Conservation (phyloP, 2,797 vertebrate genomes). For the Heliangelus exortis region DNA sequence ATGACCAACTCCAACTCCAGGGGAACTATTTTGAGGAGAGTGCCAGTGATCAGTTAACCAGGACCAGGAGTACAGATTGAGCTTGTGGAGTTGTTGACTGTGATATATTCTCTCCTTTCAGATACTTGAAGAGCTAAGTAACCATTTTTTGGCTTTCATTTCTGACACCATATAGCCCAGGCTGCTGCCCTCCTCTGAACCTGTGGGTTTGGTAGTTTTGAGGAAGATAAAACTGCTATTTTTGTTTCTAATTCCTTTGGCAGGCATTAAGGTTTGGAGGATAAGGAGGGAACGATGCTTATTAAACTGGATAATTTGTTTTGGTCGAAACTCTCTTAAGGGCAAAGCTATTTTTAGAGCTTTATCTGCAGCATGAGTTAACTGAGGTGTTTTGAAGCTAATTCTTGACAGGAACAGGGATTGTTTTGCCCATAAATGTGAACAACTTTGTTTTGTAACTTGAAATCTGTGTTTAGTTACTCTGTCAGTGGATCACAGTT, state of each 20-base stretch:
- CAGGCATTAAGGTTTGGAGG: neutral
- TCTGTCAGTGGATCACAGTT: neutral
- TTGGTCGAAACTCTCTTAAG: conserved; percentile 30
- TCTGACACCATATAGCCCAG: neutral
- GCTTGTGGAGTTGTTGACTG: neutral
- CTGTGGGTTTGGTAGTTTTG: neutral
- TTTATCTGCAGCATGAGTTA: conserved; percentile 22
- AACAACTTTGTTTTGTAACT: conserved; percentile 14
- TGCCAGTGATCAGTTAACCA: neutral
- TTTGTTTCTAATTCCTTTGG: conserved; percentile 34
- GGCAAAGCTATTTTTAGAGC: conserved; percentile 44
- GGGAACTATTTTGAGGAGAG: neutral
- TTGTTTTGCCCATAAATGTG: conserved; percentile 10
- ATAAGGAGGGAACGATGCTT: neutral
- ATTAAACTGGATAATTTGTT: conserved; percentile 53
- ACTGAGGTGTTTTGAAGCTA: conserved; percentile 34
- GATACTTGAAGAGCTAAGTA: neutral
- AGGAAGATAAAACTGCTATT: conserved; percentile 2
- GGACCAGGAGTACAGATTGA: neutral
- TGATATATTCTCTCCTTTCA: neutral
- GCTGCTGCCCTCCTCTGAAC: neutral
- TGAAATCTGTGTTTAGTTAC: conserved; percentile 9
- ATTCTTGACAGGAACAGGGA: conserved; percentile 2
- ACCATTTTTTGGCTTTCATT: neutral
- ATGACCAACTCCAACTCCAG: neutral